A percentile compares a stretch with the other conserved stretches of the same genome.
Conservation (phyloP, 2,113 vertebrate species). For the Chascanopsetta lugubris region DNA sequence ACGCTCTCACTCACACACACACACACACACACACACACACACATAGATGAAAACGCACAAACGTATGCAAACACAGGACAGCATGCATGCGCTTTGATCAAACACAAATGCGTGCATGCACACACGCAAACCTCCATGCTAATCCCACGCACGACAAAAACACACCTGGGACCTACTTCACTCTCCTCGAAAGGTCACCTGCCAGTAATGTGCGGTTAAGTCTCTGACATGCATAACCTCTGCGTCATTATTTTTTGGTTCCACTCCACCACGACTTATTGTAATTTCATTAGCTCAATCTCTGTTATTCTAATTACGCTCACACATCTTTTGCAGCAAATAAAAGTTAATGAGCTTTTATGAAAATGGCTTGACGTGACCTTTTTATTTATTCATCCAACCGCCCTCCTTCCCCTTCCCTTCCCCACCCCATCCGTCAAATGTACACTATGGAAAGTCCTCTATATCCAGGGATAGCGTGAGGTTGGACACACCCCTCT, state of each 20-base stretch:
- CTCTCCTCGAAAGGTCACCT: slow-evolving; percentile 70
- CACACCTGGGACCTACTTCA: slow-evolving; percentile 29
- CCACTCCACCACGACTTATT: slow-evolving; percentile 67
- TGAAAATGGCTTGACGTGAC: slow-evolving; percentile 75
- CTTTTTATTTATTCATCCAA: slow-evolving; percentile 75
- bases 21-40: too few relatives aligned
- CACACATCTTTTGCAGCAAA: slow-evolving; percentile 70
- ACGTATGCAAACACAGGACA: too few relatives aligned
- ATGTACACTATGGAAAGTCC: slow-evolving; percentile 22
- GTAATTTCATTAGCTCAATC: slow-evolving; percentile 74
- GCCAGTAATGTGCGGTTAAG: slow-evolving; percentile 55
- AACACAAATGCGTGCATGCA: too few relatives aligned
- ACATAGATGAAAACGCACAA: too few relatives aligned
- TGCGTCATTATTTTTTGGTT: slow-evolving; percentile 57
- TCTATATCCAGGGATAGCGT: slow-evolving; percentile 4
- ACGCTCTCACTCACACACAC: too few relatives aligned
- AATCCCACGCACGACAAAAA: slow-evolving; percentile 5
- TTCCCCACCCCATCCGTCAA: slow-evolving; percentile 26
- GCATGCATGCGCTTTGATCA: neutral
- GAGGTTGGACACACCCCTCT: slow-evolving; percentile 6
- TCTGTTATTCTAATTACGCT: slow-evolving; percentile 78
- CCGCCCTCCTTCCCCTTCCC: too few relatives aligned
- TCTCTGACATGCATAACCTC: slow-evolving; percentile 40
- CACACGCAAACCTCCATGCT: neutral
- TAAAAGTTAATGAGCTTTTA: slow-evolving; percentile 80